phyloP scores from a whole-genome alignment of 2,113 vertebrate species.

The Bucco capensis region DNA sequence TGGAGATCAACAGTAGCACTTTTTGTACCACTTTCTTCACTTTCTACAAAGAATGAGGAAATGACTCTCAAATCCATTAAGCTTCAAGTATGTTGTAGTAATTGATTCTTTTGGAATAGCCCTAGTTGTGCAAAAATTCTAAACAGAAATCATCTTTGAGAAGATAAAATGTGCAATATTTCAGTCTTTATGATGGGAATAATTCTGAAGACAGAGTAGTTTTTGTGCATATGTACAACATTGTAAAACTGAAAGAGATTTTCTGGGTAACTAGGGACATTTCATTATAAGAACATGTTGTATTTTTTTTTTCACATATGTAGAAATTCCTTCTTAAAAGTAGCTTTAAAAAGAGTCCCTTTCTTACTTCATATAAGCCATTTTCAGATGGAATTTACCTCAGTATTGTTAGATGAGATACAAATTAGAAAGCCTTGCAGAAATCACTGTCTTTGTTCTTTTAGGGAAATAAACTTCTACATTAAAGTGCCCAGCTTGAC shows the following conservation, averaged over 20 bases:
- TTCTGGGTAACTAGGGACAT: neutral
- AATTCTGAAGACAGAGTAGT: neutral
- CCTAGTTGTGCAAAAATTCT: neutral
- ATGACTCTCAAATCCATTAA: slow-evolving; percentile 4
- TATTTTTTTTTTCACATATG: neutral
- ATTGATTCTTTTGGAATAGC: neutral
- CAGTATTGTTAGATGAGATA: neutral
- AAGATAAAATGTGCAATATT: neutral
- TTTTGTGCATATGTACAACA: neutral
- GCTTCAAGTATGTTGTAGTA: slow-evolving; percentile 19
- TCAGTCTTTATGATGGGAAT: neutral
- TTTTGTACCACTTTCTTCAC: slow-evolving; percentile 48
- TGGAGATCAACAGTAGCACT: slow-evolving; percentile 59
- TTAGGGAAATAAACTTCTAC: neutral
- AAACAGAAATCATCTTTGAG: neutral
- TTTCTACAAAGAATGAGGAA: slow-evolving; percentile 51
- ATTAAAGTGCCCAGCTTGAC: neutral
- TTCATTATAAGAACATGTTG: neutral
- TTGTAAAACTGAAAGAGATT: neutral
- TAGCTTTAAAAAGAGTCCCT: neutral
- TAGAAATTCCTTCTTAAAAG: neutral
- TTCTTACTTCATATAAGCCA: neutral
- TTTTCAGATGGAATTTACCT: neutral
- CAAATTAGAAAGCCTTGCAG: neutral
- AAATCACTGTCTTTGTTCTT: neutral